Evolutionary conservation across 2,113 vertebrate species (phyloP), one percentile per base, ranked within the genome.

Genomic region (Acrocephalus kingi): DNA sequence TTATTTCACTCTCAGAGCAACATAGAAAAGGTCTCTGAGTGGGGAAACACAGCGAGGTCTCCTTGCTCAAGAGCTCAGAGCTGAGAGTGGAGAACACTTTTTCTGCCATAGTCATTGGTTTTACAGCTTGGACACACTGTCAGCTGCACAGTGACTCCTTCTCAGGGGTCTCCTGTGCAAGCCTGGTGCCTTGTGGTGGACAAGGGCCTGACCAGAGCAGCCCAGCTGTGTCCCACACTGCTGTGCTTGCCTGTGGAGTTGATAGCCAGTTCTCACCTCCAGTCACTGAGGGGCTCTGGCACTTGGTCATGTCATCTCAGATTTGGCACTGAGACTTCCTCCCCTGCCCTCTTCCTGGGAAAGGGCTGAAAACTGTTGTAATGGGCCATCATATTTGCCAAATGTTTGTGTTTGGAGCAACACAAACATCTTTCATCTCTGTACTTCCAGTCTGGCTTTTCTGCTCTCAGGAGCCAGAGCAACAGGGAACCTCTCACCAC

Each of bases 121-220:
- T 74, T 41, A 15, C 28, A 74, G n/a, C 54, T 71, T n/a, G 51
- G 59, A 69, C 59, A n/a, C 8, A 15, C 21, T 1, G 3, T 31
- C 84, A 87, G 41, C 68, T 91, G 54, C 68, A 59, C 21, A 11
- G 1, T 45, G 35, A 37, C 68, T 66, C 19, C 15, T 91, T 52
- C 68, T 45, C 0, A 0, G 24, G 27, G 5, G 2, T 24, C 19
- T 89, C 8, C 10, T 86, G 39, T 25, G 45, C 2, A 3, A 15
- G 46, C 16, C 54, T 39, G 39, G 15, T 48, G 54, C 63, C 15
- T 74, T 23, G 30, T 10, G 35, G 35, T 31, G 58, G 43, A 20
- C 19, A 24, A 30, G 59, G 11, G 28, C 82, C 66, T 58, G 74
- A 6, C n/a, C 66, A 41, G 66, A 85, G 66, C 77, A 89, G 41